Evolutionary conservation across 2,797 vertebrate species (phyloP).

Genomic region (Nyctibius grandis): DNA sequence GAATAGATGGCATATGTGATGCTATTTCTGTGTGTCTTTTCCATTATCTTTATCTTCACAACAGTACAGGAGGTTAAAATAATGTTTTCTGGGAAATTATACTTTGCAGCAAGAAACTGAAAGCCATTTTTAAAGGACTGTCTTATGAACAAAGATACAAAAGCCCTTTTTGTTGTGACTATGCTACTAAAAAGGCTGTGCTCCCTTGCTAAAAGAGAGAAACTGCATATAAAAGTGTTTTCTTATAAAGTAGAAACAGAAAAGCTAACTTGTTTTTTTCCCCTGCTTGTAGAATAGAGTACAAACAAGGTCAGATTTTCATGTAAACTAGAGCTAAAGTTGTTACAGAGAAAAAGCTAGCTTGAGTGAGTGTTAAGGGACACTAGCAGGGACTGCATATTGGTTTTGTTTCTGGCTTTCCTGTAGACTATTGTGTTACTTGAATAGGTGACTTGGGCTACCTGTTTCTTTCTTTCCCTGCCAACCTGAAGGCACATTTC

Average conservation of each 20-base stretch:
- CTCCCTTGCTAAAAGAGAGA: background rate
- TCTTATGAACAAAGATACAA: background rate
- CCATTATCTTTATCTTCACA: background rate
- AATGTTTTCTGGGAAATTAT: background rate
- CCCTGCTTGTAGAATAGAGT: background rate
- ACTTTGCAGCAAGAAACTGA: background rate
- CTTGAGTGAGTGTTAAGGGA: background rate
- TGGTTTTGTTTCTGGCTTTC: background rate
- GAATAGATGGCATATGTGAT: background rate
- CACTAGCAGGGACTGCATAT: background rate
- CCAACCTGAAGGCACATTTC: background rate
- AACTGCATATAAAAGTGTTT: background rate
- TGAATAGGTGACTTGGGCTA: background rate
- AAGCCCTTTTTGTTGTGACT: background rate
- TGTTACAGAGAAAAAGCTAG: background rate
- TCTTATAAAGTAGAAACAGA: background rate
- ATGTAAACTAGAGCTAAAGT: background rate
- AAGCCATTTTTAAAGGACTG: background rate
- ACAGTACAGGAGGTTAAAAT: background rate
- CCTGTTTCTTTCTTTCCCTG: background rate
- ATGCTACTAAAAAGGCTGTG: background rate
- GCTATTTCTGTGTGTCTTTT: background rate
- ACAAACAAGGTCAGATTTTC: background rate
- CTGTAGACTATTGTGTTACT: background rate
- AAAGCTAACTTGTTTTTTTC: background rate